Percentiles rank a stretch among this genome's conserved stretches.
These are phyloP conservation scores for Scophthalmus maximus DNA, from an alignment of 2,113 vertebrate genomes.

Conservation along the genomic window DNA sequence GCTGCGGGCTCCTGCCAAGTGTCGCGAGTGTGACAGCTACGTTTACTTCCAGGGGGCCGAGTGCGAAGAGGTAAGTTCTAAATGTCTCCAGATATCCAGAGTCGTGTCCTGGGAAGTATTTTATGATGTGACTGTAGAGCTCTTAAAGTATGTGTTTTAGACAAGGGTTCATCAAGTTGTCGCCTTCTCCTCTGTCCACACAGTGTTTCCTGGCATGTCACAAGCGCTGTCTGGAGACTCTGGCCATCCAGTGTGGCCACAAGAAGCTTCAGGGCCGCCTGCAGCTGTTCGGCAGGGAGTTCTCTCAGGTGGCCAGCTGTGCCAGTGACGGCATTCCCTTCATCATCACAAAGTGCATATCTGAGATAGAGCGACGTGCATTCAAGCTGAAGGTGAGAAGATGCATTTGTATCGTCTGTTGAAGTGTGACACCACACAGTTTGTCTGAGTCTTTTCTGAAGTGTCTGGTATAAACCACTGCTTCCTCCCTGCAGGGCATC, in stretches of 20 bases:
- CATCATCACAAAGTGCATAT: slow-evolving; percentile 91
- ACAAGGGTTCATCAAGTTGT: neutral
- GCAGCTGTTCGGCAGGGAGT: slow-evolving; percentile 93
- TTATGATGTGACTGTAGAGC: neutral
- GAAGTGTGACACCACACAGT: neutral
- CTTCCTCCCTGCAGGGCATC: slow-evolving; percentile 86
- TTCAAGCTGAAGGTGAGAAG: slow-evolving; percentile 90
- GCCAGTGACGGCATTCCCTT: slow-evolving; percentile 90
- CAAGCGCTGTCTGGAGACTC: slow-evolving; percentile 95
- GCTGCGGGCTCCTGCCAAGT: slow-evolving; percentile 92
- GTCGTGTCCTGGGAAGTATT: neutral
- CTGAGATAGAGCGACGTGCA: slow-evolving; percentile 91
- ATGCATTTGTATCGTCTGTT: fast-evolving
- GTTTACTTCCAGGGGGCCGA: slow-evolving; percentile 98
- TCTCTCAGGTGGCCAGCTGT: slow-evolving; percentile 78
- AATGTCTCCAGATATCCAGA: neutral
- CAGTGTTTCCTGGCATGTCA: slow-evolving; percentile 96
- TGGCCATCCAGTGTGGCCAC: slow-evolving; percentile 96
- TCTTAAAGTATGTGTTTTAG: neutral
- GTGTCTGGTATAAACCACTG: neutral
- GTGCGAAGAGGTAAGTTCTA: slow-evolving; percentile 91
- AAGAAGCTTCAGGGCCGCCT: slow-evolving; percentile 96
- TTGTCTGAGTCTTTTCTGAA: neutral
- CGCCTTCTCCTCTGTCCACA: neutral
- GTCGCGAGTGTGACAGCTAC: slow-evolving; percentile 96